A percentile compares a stretch with the other conserved stretches of the same genome.
phyloP scores from a whole-genome alignment of 2,797 vertebrate species.

The Macropodus opercularis region DNA sequence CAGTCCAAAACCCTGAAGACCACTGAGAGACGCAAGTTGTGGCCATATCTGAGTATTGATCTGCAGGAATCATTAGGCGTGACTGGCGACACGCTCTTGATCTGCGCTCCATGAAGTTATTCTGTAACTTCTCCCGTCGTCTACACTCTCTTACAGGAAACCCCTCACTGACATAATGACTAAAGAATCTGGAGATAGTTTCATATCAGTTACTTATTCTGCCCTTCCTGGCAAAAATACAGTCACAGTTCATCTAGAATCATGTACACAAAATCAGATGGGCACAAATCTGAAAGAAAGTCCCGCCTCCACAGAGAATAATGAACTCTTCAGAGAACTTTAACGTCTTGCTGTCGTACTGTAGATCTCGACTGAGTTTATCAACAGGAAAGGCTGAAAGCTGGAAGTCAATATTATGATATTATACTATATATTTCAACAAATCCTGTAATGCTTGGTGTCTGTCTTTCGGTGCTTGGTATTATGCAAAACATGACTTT shows the following conservation, averaged over 20 bases:
- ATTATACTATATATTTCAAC: no score
- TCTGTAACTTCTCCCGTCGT: constrained; percentile 63
- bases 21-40: neutral
- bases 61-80: constrained; percentile 58
- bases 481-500: constrained; percentile 51
- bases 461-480: constrained; percentile 15
- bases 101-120: constrained; percentile 51
- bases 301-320: neutral
- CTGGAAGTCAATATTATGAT: no score
- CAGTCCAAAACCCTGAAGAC: neutral
- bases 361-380: no score
- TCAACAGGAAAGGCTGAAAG: no score
- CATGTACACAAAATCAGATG: neutral
- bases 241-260: constrained; percentile 2
- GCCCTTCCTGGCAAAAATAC: constrained; percentile 8
- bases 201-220: constrained; percentile 63
- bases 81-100: constrained; percentile 28
- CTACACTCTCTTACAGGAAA: constrained; percentile 43
- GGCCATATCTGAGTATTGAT: constrained; percentile 68
- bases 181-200: constrained; percentile 60
- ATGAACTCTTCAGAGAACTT: neutral
- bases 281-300: neutral
- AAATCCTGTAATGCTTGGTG: no score
- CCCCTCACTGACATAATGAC: constrained; percentile 24
- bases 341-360: no score